Conservation (phyloP, 2,113 vertebrate genomes). For the Rhizomys pruinosus region DNA sequence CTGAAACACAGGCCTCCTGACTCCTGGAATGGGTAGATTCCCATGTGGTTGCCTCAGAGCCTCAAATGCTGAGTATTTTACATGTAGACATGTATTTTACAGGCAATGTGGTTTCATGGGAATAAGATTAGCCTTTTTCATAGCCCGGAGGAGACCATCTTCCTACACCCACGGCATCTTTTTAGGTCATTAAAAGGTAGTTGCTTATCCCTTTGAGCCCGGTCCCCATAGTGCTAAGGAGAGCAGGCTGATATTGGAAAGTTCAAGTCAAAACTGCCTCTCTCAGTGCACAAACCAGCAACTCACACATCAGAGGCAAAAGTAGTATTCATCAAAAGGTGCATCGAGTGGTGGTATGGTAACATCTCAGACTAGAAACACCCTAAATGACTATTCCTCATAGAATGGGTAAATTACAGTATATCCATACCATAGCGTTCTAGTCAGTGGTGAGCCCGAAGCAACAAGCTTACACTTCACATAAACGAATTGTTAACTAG, state of each 20-base stretch:
- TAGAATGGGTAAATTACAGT: neutral
- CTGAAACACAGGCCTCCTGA: neutral
- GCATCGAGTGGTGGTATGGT: fast-evolving
- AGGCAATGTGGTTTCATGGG: constrained; percentile 7
- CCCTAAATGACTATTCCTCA: neutral
- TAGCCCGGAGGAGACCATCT: constrained; percentile 9
- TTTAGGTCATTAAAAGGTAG: constrained; percentile 53
- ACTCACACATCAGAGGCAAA: neutral
- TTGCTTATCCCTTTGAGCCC: neutral
- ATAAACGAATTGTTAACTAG: neutral
- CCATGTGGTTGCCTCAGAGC: neutral
- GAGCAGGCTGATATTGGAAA: neutral
- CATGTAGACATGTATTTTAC: neutral
- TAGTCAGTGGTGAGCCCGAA: neutral
- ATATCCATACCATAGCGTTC: fast-evolving
- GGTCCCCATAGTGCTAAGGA: neutral
- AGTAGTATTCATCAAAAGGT: neutral
- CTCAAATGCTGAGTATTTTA: neutral
- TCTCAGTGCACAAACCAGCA: neutral
- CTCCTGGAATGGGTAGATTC: neutral
- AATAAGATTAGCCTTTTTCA: neutral
- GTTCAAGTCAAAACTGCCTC: neutral
- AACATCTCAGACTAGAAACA: neutral
- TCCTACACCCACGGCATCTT: neutral
- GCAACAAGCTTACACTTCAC: fast-evolving